Evolutionary conservation across 2,113 vertebrate genomes (phyloP).

Genomic region (Aptenodytes forsteri): DNA sequence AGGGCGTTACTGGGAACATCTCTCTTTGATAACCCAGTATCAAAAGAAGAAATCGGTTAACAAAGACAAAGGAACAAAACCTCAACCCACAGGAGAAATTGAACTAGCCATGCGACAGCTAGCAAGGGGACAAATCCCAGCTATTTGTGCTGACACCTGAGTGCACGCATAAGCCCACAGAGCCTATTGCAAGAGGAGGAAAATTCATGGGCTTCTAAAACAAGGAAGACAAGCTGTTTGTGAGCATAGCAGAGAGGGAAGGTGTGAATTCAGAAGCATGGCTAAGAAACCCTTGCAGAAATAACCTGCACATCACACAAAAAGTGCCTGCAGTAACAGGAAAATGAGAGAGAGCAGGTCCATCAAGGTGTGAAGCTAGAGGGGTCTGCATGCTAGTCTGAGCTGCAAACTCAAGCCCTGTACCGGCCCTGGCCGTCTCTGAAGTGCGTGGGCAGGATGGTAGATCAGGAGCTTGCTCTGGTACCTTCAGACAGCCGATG

Average conservation of each 20-base stretch:
- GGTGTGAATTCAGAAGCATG: background rate
- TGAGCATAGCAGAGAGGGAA: background rate
- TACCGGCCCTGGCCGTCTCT: accelerated
- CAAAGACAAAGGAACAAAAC: background rate
- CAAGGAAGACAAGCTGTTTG: background rate
- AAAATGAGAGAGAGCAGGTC: background rate
- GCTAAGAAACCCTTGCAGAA: background rate
- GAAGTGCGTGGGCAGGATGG: background rate
- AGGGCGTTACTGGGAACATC: background rate
- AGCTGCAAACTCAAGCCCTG: background rate
- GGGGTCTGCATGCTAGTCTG: background rate
- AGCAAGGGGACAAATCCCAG: background rate
- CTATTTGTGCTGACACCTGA: background rate
- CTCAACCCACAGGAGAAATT: background rate
- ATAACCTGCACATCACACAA: background rate
- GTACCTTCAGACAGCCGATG: no score
- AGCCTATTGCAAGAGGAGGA: background rate
- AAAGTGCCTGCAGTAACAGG: background rate
- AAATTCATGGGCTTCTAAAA: background rate
- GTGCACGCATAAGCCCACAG: background rate
- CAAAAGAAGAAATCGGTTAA: background rate
- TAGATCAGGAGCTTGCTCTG: background rate
- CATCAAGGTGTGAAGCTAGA: background rate
- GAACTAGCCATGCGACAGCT: background rate
- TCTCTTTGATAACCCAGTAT: background rate